Conservation (phyloP, 64 coral and sea anemone species). For the Montipora efflorescens region DNA sequence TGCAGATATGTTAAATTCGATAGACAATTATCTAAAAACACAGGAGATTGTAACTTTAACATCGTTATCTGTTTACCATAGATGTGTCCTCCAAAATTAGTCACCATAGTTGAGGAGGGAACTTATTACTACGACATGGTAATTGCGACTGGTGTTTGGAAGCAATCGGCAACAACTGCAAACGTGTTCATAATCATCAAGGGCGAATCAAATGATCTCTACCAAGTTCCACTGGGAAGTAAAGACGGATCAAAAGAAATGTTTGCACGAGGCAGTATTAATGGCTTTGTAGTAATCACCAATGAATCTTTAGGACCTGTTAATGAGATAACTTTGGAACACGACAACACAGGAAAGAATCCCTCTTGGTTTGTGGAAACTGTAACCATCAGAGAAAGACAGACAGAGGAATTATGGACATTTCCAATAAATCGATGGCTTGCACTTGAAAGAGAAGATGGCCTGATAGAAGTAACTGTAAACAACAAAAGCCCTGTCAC, state of each 20-base stretch:
- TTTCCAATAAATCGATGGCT: constrained; percentile 73
- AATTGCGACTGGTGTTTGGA: constrained; percentile 55
- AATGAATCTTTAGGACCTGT: constrained; percentile 38
- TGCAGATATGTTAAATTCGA: too few species aligned
- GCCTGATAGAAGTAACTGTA: constrained; percentile 56
- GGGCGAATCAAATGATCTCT: constrained; percentile 29
- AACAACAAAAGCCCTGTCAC: neutral
- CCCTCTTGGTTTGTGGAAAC: constrained; percentile 71
- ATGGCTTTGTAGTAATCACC: constrained; percentile 52
- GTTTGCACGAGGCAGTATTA: constrained; percentile 58
- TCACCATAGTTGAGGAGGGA: neutral
- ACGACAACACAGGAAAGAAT: constrained; percentile 60
- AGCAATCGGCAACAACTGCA: constrained; percentile 44
- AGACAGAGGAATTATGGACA: constrained; percentile 37
- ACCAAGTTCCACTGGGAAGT: neutral
- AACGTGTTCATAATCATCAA: constrained; percentile 29
- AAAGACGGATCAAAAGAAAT: constrained; percentile 4
- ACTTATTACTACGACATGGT: constrained; percentile 55
- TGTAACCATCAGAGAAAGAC: constrained; percentile 34
- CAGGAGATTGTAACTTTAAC: neutral
- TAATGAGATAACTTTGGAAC: constrained; percentile 53
- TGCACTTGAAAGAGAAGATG: constrained; percentile 68
- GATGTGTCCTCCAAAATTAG: constrained; percentile 17
- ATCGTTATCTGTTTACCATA: neutral
- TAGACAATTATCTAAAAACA: too few species aligned